Evolutionary conservation across 2,113 vertebrate species (phyloP), one percentile per base, ranked within the genome.

Genomic region (Chelonoidis abingdonii): DNA sequence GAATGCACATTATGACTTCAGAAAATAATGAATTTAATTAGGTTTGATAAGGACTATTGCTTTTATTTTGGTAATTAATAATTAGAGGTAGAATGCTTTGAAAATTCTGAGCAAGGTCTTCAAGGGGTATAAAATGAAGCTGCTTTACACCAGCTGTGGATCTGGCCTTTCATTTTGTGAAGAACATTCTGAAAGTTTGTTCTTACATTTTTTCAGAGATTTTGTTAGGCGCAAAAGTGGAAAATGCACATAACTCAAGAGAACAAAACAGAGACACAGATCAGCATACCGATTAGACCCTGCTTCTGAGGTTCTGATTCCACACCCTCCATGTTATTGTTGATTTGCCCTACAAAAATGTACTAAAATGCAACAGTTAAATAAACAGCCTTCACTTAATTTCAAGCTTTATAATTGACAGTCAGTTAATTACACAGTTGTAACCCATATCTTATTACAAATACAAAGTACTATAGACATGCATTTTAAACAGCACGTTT

Each of bases 401-500:
- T 93, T 97, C 93, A 88, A 83, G 84, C 65, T 88, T 85, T 94
- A 85, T 92, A 95, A 96, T 83, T 94, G 87, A 93, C 89, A 95
- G 93, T 94, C 96, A 96, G 89, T 96, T 92, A 96, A 89, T 89
- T 97, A 79, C 62, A 56, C 59, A 80, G 84, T 88, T 96, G 80
- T 89, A 92, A 84, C 83, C 59, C 50, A 49, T 94, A 92, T 90
- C 93, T 94, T 96, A 93, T 95, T 96, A 87, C 56, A 96, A 92
- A 92, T 80, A 86, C 89, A 87, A 89, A 84, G 53, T 89, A 83
- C 22, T 82, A 62, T 54, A 90, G 29, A 62, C 38, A 49, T 93
- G 86, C 72, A 90, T 96, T 95, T 97, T 93, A 97, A 97, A 56
- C 44, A 84, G n/a, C n/a, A 88, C 8, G 69, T 95, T 92, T 94